phyloP scores from a whole-genome alignment of 2,113 vertebrate genomes.

The Heptranchias perlo region DNA sequence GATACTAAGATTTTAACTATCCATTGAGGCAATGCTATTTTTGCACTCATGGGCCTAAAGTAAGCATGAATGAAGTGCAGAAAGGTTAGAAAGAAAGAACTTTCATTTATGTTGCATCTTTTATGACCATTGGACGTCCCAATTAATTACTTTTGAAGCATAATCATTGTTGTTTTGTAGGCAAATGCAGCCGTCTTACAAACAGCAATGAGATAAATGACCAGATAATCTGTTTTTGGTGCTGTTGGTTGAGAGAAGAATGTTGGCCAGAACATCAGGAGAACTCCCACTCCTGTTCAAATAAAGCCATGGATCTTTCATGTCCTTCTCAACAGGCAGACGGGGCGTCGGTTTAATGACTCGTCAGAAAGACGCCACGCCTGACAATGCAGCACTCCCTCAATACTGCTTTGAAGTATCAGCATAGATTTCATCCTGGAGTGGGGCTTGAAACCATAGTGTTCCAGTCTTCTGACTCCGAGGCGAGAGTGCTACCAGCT shows the following conservation, averaged over 20 bases:
- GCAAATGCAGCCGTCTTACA: neutral
- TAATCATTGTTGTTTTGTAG: neutral
- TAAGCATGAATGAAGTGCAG: neutral
- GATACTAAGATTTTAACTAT: neutral
- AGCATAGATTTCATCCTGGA: neutral
- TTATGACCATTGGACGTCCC: neutral
- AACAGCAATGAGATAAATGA: neutral
- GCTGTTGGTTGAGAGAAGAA: neutral
- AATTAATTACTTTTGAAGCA: constrained; percentile 1
- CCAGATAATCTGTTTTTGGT: neutral
- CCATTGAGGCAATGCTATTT: neutral
- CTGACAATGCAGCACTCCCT: neutral
- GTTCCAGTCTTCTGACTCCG: neutral
- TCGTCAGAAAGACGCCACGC: neutral
- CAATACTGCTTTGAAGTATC: neutral
- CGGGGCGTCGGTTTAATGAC: neutral
- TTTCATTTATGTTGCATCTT: neutral
- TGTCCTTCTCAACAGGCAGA: neutral
- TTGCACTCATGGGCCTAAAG: neutral
- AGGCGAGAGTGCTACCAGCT: neutral
- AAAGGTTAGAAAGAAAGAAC: neutral
- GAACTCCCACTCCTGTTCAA: neutral
- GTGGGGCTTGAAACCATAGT: neutral
- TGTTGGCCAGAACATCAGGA: neutral
- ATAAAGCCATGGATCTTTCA: neutral